Evolutionary conservation across 2,113 vertebrate species (phyloP).

Genomic region (Daphoenositta chrysoptera): DNA sequence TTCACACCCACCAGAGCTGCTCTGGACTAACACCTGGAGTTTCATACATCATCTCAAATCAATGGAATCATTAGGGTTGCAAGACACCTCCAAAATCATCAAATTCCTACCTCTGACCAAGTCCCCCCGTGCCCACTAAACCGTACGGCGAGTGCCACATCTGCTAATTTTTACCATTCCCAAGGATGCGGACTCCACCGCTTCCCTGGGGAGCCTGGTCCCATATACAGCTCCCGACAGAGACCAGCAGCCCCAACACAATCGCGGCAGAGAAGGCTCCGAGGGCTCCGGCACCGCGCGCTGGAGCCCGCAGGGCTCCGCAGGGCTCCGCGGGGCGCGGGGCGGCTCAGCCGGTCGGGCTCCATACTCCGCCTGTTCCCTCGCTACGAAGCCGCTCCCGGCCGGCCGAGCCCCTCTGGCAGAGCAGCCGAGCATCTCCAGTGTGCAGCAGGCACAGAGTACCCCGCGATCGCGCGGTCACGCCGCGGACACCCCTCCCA

Average conservation of each 20-base stretch:
- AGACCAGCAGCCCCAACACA: fast-evolving
- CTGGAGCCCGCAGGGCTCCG: background rate
- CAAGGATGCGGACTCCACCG: background rate
- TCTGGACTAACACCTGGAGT: fast-evolving
- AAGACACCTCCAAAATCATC: background rate
- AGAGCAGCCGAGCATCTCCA: background rate
- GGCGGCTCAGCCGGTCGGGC: background rate
- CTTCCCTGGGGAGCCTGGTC: background rate
- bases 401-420: background rate
- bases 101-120: background rate
- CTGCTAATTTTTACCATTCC: background rate
- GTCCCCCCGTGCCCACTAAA: background rate
- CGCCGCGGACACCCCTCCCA: background rate
- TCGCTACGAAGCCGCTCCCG: background rate
- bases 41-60: background rate
- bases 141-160: background rate
- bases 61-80: background rate
- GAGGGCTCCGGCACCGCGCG: background rate
- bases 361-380: background rate
- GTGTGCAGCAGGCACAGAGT: background rate
- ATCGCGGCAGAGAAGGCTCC: fast-evolving
- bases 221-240: background rate
- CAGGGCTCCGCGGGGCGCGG: background rate
- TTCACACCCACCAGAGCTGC: background rate
- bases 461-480: too few species aligned